These are phyloP conservation scores for Drosophila funebris DNA, from an alignment of 1,140 invertebrate genomes.

Conservation along the genomic window DNA sequence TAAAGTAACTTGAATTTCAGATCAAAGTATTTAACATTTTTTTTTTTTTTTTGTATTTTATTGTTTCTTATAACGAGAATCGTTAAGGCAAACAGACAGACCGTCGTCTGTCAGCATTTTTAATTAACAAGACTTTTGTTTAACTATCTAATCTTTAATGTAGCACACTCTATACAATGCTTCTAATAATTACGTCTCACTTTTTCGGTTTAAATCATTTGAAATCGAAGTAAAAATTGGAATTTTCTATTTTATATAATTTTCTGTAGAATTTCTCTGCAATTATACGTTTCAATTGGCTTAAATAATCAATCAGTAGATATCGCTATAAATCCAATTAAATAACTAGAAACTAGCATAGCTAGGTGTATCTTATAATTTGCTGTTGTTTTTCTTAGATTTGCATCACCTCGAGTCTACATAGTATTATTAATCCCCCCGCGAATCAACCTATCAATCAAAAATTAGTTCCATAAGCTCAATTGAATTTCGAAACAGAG, in stretches of 20 bases:
- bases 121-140: constrained; percentile 26
- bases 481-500: constrained; percentile 34
- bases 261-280: neutral
- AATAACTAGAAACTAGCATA: neutral
- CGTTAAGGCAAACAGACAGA: neutral
- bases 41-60: no score
- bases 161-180: neutral
- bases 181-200: neutral
- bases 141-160: constrained; percentile 26
- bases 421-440: neutral
- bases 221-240: no score
- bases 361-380: constrained; percentile 1
- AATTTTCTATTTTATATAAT: neutral
- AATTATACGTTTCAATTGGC: neutral
- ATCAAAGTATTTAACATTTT: constrained; percentile 29
- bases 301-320: neutral
- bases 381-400: neutral
- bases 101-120: constrained; percentile 14
- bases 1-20: constrained; percentile 39
- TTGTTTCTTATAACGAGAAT: constrained; percentile 10
- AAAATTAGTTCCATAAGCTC: constrained; percentile 71
- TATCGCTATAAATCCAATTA: neutral
- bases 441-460: constrained; percentile 54
- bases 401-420: neutral
- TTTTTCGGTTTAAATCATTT: no score